Percentiles rank a stretch among this genome's conserved stretches.
These are phyloP conservation scores for Gobiocypris rarus DNA, from an alignment of 2,113 vertebrate species.

Conservation along the genomic window DNA sequence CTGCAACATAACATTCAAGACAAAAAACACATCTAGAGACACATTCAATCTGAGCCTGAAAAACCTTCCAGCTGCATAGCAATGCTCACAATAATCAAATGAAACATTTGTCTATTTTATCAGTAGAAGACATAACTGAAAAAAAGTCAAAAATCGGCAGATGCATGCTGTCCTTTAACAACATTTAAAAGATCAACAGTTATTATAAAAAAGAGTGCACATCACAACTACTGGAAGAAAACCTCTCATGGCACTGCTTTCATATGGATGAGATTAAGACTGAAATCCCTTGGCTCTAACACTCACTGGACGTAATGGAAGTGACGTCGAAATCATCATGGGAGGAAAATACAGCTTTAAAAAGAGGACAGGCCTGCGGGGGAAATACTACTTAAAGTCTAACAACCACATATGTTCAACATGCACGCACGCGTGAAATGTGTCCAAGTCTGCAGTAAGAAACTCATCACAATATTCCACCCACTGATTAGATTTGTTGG, in stretches of 20 bases:
- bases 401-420: neutral
- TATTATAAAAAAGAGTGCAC: neutral
- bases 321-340: neutral
- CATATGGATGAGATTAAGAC: constrained; percentile 30
- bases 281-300: constrained; percentile 26
- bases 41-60: neutral
- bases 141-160: too few species aligned
- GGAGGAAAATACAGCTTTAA: constrained; percentile 7
- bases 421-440: neutral
- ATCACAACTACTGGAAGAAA: constrained; percentile 42
- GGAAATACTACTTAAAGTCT: neutral
- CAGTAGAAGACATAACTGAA: neutral
- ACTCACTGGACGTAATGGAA: constrained; percentile 24
- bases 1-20: too few species aligned
- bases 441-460: neutral
- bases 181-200: constrained; percentile 18
- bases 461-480: constrained; percentile 21
- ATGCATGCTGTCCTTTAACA: neutral
- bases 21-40: too few species aligned
- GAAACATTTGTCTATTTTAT: neutral
- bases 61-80: neutral
- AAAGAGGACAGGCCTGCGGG: constrained; percentile 1
- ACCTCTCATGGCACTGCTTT: constrained; percentile 21
- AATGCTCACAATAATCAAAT: neutral
- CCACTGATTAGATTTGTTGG: constrained; percentile 20